Evolutionary conservation across 2,888 invertebrate species (phyloP), one percentile per base, ranked within the genome.

Genomic region (Aphelenchoides bicaudatus): DNA sequence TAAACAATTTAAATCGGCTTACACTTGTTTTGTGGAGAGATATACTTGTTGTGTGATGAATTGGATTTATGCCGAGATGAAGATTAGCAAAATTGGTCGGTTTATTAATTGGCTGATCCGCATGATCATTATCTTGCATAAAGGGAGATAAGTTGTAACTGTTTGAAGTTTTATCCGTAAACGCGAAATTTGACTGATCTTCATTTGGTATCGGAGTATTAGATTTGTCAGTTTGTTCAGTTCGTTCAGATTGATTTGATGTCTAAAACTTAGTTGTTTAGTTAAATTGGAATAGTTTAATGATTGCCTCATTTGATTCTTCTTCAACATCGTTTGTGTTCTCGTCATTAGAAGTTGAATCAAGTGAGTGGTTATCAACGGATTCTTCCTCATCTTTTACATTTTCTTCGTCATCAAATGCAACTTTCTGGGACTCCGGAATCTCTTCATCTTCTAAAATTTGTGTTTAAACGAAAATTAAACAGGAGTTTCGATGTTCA

Each of bases 371-470:
- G 49, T 13, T 21, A 25, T 16, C 52, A 51, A 51, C 39, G n/a
- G 31, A 30, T 30, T 51, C 25, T 13, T 38, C 2, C 2, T 46
- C 2, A 25, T 51, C 52, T 8, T 47, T 1, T 2, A n/a, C 8
- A 19, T 34, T 3, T 28, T 16, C 34, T 13, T 56, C 57, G 25
- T 56, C 39, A 52, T 23, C 52, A 52, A 34, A 48, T 49, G 13
- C 49, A 23, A 31, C 43, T 39, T 43, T 49, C 29, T 48, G 6
- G n/a, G 29, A 57, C 21, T 54, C 21, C 8, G 23, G 29, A 19
- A 56, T 27, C 29, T 51, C 28, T 34, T 21, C 56, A 21, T 25
- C 55, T 16, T 56, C 56, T 21, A 56, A 19, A 47, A 43, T 10
- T 6, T 10, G 10, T 19, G 21, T 43, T 6, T 19, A 25, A 8